phyloP scores from a whole-genome alignment of 92 coral and sea anemone genomes.

The Porites rus region DNA sequence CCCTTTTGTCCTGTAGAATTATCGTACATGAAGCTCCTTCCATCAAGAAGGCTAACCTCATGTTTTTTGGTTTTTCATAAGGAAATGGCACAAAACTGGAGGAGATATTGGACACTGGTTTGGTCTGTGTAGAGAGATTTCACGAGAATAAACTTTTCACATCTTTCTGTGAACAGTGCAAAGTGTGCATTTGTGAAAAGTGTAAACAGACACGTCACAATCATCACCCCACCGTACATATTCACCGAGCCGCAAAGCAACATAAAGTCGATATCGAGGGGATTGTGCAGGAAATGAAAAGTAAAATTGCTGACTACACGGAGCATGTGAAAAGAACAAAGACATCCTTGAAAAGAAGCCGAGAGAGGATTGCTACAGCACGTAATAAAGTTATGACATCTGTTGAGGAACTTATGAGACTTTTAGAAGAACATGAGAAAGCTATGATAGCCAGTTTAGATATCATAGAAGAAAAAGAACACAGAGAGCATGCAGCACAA shows the following conservation, averaged over 20 bases:
- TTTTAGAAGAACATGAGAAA: conserved; percentile 2
- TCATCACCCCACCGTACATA: background rate
- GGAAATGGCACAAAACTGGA: too few species aligned
- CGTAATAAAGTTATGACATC: background rate
- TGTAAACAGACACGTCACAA: conserved; percentile 12
- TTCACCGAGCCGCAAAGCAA: background rate
- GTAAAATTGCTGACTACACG: background rate
- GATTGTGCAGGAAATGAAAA: background rate
- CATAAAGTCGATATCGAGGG: background rate
- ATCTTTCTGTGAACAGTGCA: conserved; percentile 18
- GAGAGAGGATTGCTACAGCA: background rate
- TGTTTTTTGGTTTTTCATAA: too few species aligned
- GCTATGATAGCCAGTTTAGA: background rate
- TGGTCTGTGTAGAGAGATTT: background rate
- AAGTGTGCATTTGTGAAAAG: conserved; percentile 19
- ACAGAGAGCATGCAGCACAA: background rate
- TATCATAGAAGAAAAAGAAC: background rate
- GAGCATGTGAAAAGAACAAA: background rate
- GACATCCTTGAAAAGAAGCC: background rate
- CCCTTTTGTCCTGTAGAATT: too few species aligned
- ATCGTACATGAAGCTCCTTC: too few species aligned
- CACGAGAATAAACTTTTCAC: conserved; percentile 13
- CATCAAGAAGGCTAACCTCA: too few species aligned
- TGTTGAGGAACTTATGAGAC: conserved; percentile 1
- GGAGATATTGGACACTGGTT: background rate